Base-by-base conservation (phyloP, 2,888 invertebrate species). In the Caenorhabditis macrosperma region DNA sequence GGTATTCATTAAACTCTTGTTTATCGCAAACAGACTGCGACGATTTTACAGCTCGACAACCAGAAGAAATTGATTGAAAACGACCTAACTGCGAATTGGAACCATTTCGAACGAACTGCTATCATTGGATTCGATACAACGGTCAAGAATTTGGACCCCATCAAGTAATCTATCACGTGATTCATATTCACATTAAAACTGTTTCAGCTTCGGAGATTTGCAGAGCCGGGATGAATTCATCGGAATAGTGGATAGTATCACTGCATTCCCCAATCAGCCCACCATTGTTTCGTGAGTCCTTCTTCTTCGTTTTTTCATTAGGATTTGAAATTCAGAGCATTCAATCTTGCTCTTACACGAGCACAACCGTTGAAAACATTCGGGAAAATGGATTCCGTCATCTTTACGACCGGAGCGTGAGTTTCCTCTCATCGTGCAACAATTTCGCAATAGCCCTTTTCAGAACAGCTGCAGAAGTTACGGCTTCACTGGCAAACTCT, bases 41-140 rank as follows among this genome's bases (percentile, higher is more conserved):
- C 24, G 0, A 30, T 12, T 54, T 59, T 74, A n/a, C 41, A 68
- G 76, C 57, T 77, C 0, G 15, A 26, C 0, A 57, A 26, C 20
- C 76, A 77, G 15, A 77, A 63, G 22, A 24, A 55, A 6, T 44
- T 77, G 12, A 9, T 46, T 0, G 26, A 38, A 22, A 57, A 26
- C 6, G 55, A 77, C 30, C 55, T 79, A 1, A 71, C 66, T 0
- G 22, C 50, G 0, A 55, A 17, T 6, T 82, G 82, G 82, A 77
- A 63, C 44, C 82, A 82, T 55, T 66, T 71, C n/a, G 77, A 80
- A 28, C 26, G 82, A 69, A 46, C 76, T 9, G 52, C 64, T 33
- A 10, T 79, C 1, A 52, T 80, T 7, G 79, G 74, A n/a, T 82
- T 74, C 30, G 77, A 77, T 30, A 59, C 71, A 24, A 26, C 24